Evolutionary conservation across 2,113 vertebrate genomes (phyloP).

Genomic region (Rhegmatorhina hoffmannsi): DNA sequence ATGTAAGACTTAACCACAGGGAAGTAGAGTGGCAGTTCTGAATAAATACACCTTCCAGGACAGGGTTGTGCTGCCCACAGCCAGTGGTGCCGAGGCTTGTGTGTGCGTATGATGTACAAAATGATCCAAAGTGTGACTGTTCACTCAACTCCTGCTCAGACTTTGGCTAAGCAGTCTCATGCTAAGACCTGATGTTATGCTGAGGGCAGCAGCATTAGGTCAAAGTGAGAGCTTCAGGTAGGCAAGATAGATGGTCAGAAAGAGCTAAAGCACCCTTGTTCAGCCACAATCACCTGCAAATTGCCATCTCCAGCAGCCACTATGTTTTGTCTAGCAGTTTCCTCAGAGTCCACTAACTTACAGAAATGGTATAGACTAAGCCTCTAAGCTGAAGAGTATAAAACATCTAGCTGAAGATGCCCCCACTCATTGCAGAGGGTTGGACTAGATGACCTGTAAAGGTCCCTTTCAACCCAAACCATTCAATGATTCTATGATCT

Average conservation of each 20-base stretch:
- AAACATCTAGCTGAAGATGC: neutral
- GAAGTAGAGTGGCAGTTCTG: neutral
- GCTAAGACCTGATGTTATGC: no score
- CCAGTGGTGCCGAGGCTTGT: fast-evolving
- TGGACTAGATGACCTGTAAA: neutral
- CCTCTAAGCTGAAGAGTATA: neutral
- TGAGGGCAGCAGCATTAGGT: neutral
- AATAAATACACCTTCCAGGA: fast-evolving
- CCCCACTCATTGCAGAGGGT: neutral
- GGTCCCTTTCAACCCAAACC: neutral
- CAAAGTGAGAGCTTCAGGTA: neutral
- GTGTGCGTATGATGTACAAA: fast-evolving
- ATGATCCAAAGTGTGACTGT: neutral
- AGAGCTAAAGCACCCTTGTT: neutral
- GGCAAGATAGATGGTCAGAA: neutral
- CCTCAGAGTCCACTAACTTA: neutral
- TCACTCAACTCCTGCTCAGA: neutral
- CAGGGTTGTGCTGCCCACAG: neutral
- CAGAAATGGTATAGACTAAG: neutral
- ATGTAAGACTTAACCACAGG: neutral
- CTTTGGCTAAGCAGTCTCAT: neutral
- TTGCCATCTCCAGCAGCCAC: neutral
- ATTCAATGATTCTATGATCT: neutral
- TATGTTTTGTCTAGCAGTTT: neutral
- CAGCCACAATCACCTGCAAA: neutral